phyloP scores from a whole-genome alignment of 2,797 vertebrate species.

The Liasis olivaceus region DNA sequence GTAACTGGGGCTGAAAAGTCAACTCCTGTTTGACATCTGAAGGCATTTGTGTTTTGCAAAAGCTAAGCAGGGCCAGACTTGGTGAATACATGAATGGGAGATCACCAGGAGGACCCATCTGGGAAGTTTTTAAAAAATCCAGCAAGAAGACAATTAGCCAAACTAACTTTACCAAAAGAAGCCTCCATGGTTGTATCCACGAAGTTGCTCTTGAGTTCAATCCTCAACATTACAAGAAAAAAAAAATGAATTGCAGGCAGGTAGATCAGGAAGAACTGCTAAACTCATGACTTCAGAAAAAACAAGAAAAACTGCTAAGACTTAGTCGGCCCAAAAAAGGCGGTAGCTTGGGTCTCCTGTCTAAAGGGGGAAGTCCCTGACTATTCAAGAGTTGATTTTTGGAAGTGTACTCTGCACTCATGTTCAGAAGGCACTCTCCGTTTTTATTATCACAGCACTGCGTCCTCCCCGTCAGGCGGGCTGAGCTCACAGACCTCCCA shows the following conservation, averaged over 20 bases:
- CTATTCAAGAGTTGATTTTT: not conserved
- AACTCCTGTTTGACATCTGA: not conserved
- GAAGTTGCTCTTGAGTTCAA: not conserved
- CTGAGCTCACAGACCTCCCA: not conserved
- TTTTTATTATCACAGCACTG: not conserved
- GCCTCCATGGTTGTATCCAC: no score
- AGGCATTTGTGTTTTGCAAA: not conserved
- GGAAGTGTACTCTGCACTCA: not conserved
- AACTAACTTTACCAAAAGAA: not conserved
- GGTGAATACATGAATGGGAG: not conserved
- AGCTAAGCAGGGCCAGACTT: not conserved
- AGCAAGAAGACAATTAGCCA: not conserved
- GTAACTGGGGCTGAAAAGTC: not conserved
- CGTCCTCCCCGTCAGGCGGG: not conserved
- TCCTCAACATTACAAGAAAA: not conserved
- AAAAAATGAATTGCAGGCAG: not conserved
- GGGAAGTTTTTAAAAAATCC: not conserved
- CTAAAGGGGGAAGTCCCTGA: not conserved
- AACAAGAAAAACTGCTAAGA: not conserved
- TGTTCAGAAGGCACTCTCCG: not conserved
- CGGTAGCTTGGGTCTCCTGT: not conserved
- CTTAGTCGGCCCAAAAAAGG: not conserved
- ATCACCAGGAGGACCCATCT: not conserved
- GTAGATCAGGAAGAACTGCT: no score
- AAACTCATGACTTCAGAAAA: not conserved